Base-by-base conservation (phyloP, 1,140 invertebrate genomes). In the Thalassaphorura encarpata region DNA sequence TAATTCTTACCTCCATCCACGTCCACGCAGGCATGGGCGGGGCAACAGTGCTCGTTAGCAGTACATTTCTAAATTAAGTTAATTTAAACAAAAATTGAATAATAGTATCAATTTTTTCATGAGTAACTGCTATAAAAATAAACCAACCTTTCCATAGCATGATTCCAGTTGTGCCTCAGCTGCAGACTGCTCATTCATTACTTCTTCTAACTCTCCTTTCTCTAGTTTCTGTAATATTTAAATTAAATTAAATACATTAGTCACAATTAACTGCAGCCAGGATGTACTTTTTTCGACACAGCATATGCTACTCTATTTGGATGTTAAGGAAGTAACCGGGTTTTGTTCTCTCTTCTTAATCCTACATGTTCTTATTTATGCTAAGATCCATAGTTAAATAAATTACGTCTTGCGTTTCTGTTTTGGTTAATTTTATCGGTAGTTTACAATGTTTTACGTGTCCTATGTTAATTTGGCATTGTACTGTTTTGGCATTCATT, bases 11-110 rank as follows among this genome's bases (percentile, higher is more conserved):
- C 77, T 71, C 80, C 80, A 67, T 84, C 82, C 29, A 81, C 75
- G 66, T 82, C 79, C 27, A 86, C 77, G 67, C 85, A 88, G 33
- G 87, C 78, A 24, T 77, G 79, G 24, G 79, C 82, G 6, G 80
- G 77, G 66, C 85, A 88, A 69, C 85, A 88, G 61, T 85, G 77
- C 55, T 87, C 84, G 66, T 85, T 87, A 39, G 81, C 72, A 0
- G 76, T 77, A 64, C 85, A 88, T 42, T 72, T 74, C 58, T 75
- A 78, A 56, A 80, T 81, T 6, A 41, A 52, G 36, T 15, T 23
- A 41, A 40, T 52, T 19, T 42, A 40, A 6, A 11, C 5, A 23
- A 18, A 41, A 16, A 11, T 52, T 15, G 19, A 43, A 43, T 43
- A 8, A 43, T n/a, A n/a, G n/a, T n/a, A n/a, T n/a, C 8, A 11